Conservation (phyloP, 2,888 invertebrate species). For the Melieria omissa region DNA sequence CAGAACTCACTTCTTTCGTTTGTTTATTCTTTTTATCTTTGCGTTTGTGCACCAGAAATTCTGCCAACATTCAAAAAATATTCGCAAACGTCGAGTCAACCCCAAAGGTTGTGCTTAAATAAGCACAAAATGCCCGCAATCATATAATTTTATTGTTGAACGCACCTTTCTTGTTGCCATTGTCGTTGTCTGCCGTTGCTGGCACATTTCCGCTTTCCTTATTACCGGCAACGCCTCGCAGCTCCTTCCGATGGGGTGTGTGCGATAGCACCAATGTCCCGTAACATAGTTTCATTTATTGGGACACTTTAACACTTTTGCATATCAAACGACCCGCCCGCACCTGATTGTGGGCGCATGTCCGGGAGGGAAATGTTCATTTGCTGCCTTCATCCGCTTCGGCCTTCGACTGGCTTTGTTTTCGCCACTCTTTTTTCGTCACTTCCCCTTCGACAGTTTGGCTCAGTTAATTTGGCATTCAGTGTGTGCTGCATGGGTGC, state of each 20-base stretch:
- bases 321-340: slow-evolving; percentile 12
- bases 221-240: too few species aligned
- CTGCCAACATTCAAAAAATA: too few species aligned
- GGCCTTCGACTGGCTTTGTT: background rate
- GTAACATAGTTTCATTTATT: slow-evolving; percentile 22
- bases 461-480: slow-evolving; percentile 33
- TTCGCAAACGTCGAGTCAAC: background rate
- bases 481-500: slow-evolving; percentile 20
- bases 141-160: background rate
- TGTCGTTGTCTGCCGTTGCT: background rate
- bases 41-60: too few species aligned
- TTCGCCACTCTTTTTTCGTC: background rate
- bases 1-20: too few species aligned
- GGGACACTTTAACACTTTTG: slow-evolving; percentile 31
- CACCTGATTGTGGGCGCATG: background rate
- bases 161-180: background rate
- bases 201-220: too few species aligned
- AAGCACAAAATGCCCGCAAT: slow-evolving; percentile 13
- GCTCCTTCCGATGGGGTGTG: too few species aligned
- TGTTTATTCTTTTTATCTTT: too few species aligned
- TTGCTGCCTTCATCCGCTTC: background rate
- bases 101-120: slow-evolving; percentile 14
- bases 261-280: too few species aligned
- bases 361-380: background rate
- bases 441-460: background rate